phyloP scores from a whole-genome alignment of 92 coral and sea anemone species.

The Galaxea fascicularis region DNA sequence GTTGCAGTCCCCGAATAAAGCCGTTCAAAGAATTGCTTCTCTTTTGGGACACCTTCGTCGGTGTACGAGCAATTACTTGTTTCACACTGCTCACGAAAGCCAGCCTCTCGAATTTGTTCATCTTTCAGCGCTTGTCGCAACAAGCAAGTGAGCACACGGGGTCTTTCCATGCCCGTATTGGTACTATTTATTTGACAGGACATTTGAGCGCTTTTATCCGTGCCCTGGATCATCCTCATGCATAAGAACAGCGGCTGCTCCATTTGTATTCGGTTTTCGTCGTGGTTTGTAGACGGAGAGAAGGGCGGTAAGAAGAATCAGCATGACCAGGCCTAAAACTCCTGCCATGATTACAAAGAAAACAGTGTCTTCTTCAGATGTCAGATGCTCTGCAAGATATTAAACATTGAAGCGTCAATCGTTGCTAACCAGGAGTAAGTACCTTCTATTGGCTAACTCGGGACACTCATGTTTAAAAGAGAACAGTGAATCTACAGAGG shows the following conservation, averaged over 20 bases:
- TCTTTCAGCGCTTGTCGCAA: no score
- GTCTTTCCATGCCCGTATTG: neutral
- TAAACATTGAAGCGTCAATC: neutral
- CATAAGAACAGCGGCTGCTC: neutral
- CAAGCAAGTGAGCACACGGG: no score
- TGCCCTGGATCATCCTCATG: slow-evolving; percentile 1
- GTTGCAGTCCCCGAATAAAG: no score
- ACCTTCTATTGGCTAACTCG: no score
- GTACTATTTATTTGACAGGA: neutral
- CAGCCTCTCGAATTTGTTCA: no score
- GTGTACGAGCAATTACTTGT: no score
- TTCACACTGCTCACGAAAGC: no score
- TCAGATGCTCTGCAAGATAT: neutral
- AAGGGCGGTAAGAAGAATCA: slow-evolving; percentile 19
- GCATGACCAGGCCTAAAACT: neutral
- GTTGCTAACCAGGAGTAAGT: neutral
- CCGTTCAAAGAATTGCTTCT: no score
- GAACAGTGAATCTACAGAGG: no score
- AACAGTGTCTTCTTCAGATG: neutral
- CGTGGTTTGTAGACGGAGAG: slow-evolving; percentile 14
- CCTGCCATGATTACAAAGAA: slow-evolving; percentile 9
- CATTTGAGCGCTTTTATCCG: neutral
- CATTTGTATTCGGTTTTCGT: neutral
- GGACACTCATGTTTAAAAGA: no score
- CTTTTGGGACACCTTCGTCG: no score